phyloP scores from a whole-genome alignment of 2,888 invertebrate species.

The Drosophila paucipuncta region DNA sequence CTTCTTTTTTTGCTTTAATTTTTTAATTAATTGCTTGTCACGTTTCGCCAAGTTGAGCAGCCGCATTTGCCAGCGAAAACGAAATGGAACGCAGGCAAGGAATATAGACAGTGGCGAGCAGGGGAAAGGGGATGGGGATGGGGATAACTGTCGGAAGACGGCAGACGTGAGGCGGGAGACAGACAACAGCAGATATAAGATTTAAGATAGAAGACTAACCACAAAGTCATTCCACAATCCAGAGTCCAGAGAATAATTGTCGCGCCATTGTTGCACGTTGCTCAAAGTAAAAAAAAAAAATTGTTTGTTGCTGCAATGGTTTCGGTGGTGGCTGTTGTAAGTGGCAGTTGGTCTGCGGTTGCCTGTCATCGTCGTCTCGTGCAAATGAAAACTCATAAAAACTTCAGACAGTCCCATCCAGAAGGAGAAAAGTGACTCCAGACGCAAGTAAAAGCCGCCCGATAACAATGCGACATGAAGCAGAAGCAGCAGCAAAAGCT shows the following conservation, averaged over 20 bases:
- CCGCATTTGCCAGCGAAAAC: conserved; percentile 58
- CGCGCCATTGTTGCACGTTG: conserved; percentile 77
- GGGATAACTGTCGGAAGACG: neutral
- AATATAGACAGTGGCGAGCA: neutral
- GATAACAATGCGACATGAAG: conserved; percentile 49
- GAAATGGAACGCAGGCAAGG: conserved; percentile 62
- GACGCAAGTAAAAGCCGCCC: conserved; percentile 32
- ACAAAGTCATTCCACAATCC: conserved; percentile 44
- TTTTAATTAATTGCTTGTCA: conserved; percentile 80
- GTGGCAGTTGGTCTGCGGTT: conserved; percentile 75
- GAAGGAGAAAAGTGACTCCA: conserved; percentile 56
- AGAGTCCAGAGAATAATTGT: conserved; percentile 62
- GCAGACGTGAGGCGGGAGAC: neutral
- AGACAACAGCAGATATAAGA: neutral
- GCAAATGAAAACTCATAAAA: conserved; percentile 74
- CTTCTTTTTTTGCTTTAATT: conserved; percentile 56
- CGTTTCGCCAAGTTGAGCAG: conserved; percentile 63
- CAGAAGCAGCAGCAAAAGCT: neutral
- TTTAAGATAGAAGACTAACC: conserved; percentile 33
- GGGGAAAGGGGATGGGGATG: neutral
- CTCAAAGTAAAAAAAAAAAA: conserved; percentile 64
- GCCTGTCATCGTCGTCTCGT: conserved; percentile 45
- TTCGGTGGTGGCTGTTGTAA: conserved; percentile 44
- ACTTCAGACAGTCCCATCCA: conserved; percentile 55
- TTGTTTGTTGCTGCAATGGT: conserved; percentile 14